Evolutionary conservation across 1,140 invertebrate genomes (phyloP).

Genomic region (Drosophila kepulauana): DNA sequence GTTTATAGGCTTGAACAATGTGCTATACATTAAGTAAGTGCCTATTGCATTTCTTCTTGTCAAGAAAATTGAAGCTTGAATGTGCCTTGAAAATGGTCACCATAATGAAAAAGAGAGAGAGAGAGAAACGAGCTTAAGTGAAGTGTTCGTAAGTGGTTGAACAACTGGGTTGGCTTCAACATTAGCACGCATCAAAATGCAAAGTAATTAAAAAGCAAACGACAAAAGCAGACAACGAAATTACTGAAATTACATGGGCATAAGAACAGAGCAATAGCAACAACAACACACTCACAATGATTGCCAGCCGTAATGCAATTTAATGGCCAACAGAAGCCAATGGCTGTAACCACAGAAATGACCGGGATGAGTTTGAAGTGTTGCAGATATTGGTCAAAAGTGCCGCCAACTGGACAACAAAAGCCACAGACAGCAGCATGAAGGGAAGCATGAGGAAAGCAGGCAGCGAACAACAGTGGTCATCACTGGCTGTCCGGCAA

Average conservation of each 20-base stretch:
- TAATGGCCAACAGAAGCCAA: constrained; percentile 64
- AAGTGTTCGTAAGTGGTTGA: constrained; percentile 10
- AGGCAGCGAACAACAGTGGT: not conserved
- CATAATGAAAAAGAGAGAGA: not conserved
- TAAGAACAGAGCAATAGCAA: constrained; percentile 17
- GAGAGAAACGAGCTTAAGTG: not conserved
- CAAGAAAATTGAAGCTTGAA: not conserved
- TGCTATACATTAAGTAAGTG: not conserved
- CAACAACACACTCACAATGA: constrained; percentile 63
- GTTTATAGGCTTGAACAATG: too few species aligned
- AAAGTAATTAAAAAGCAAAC: constrained; percentile 55
- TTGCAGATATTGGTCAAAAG: constrained; percentile 81
- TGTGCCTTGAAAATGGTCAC: not conserved
- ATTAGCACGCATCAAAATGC: constrained; percentile 53
- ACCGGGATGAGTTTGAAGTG: constrained; percentile 69
- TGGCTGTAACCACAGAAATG: constrained; percentile 51
- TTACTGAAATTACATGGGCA: constrained; percentile 52
- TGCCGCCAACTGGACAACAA: constrained; percentile 63
- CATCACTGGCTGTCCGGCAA: constrained; percentile 6
- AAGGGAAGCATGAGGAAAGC: not conserved
- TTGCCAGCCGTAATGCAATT: constrained; percentile 78
- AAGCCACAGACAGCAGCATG: constrained; percentile 39
- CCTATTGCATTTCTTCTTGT: not conserved
- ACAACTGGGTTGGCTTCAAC: constrained; percentile 18
- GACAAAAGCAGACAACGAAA: constrained; percentile 42